Percentiles rank a stretch among this genome's conserved stretches.
These are phyloP conservation scores for Strix uralensis DNA, from an alignment of 2,113 vertebrate species.

Conservation along the genomic window DNA sequence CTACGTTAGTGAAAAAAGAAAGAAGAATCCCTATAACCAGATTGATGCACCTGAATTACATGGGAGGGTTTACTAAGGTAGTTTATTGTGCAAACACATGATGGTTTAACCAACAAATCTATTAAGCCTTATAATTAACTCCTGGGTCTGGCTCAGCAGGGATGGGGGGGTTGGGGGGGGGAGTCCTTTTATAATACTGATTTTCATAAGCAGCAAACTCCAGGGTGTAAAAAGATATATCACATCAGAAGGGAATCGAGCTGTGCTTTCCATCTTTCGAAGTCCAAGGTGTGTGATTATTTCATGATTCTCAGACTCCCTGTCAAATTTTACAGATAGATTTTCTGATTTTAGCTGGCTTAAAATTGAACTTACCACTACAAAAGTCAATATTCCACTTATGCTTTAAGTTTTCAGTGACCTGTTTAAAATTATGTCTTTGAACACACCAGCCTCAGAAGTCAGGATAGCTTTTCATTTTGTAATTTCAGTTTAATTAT, in stretches of 20 bases:
- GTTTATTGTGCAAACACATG: not conserved
- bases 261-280: not conserved
- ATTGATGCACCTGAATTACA: not conserved
- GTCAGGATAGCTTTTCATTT: not conserved
- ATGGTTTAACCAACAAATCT: not conserved
- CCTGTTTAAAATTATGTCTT: constrained; percentile 28
- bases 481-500: not conserved
- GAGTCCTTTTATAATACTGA: not conserved
- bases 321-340: constrained; percentile 6
- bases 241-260: not conserved
- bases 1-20: not conserved
- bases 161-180: not conserved
- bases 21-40: not conserved
- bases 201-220: constrained; percentile 35
- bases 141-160: not conserved
- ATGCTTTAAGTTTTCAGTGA: not conserved
- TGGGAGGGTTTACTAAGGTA: not conserved
- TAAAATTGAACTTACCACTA: constrained; percentile 9
- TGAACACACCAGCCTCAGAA: not conserved
- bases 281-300: constrained; percentile 2
- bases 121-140: constrained; percentile 31
- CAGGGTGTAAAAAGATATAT: not conserved
- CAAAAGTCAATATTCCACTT: constrained; percentile 45
- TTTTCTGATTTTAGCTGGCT: not conserved
- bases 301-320: not conserved